Percentiles rank a stretch among this genome's conserved stretches.
phyloP scores from a whole-genome alignment of 2,888 invertebrate genomes.

The Monoplex corrugatus region DNA sequence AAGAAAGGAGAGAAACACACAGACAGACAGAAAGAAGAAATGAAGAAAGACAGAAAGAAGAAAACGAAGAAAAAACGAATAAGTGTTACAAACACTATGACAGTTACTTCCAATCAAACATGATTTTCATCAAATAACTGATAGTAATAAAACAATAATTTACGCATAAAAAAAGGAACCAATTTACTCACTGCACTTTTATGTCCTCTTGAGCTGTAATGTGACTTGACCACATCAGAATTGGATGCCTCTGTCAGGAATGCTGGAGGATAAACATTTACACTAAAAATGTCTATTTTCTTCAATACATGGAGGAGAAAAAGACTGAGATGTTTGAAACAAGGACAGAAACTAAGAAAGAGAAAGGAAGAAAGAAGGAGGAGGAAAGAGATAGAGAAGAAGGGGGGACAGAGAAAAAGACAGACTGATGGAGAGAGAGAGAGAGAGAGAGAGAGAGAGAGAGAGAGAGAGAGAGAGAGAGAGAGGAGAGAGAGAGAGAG shows the following conservation, averaged over 20 bases:
- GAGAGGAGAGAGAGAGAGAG: too few relatives aligned
- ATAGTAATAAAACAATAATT: too few relatives aligned
- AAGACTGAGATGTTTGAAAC: background rate
- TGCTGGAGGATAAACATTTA: conserved; percentile 62
- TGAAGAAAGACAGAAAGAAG: background rate
- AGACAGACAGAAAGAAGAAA: too few relatives aligned
- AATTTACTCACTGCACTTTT: conserved; percentile 68
- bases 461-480: background rate
- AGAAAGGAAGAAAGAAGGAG: background rate
- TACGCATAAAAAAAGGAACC: too few relatives aligned
- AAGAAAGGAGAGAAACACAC: too few relatives aligned
- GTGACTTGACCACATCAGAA: conserved; percentile 70
- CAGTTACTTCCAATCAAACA: too few relatives aligned
- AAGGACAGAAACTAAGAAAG: background rate
- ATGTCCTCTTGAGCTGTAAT: conserved; percentile 69
- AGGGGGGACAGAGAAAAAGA: background rate
- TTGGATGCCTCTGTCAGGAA: conserved; percentile 75
- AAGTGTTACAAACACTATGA: background rate
- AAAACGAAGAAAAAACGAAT: too few relatives aligned
- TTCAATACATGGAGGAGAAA: background rate
- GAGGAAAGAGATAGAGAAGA: background rate
- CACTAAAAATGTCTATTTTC: too few relatives aligned
- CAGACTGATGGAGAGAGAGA: background rate
- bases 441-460: background rate
- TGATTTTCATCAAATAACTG: background rate